A percentile compares a stretch with the other conserved stretches of the same genome.
Conservation (phyloP, 1,140 invertebrate species). For the Dendroctonus valens region DNA sequence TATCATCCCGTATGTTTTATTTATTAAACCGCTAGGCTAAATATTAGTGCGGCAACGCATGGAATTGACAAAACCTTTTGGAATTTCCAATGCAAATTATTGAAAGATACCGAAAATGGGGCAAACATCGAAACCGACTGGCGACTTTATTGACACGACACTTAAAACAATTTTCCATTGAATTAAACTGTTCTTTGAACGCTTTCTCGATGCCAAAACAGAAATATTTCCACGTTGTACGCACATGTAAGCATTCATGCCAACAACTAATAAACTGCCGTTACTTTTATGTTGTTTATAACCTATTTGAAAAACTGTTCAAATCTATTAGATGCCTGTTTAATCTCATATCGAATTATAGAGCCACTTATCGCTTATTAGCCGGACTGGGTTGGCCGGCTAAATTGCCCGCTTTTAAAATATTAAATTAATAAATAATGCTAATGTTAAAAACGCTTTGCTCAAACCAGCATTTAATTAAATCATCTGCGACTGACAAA, state of each 20-base stretch:
- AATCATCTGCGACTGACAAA: no score
- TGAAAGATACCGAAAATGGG: no score
- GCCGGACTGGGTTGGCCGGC: no score
- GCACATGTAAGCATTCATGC: neutral
- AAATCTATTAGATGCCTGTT: neutral
- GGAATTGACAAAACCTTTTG: constrained; percentile 6
- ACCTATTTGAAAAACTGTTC: constrained; percentile 4
- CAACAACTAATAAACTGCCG: constrained; percentile 8
- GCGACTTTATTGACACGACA: no score
- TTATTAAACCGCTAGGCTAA: constrained; percentile 17
- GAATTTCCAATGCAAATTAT: constrained; percentile 19
- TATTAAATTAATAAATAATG: no score
- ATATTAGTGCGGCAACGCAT: constrained; percentile 9
- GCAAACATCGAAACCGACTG: no score
- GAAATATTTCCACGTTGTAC: constrained; percentile 9
- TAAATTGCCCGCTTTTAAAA: no score
- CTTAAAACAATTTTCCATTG: no score
- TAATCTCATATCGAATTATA: neutral
- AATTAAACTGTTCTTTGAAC: no score
- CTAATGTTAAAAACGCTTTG: no score
- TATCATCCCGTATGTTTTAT: constrained; percentile 19
- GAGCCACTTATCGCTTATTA: no score
- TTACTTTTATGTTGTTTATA: constrained; percentile 11
- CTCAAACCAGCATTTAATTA: no score
- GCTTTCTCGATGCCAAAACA: neutral